Conservation (phyloP, 2,888 invertebrate species). For the Eristalis tenax region DNA sequence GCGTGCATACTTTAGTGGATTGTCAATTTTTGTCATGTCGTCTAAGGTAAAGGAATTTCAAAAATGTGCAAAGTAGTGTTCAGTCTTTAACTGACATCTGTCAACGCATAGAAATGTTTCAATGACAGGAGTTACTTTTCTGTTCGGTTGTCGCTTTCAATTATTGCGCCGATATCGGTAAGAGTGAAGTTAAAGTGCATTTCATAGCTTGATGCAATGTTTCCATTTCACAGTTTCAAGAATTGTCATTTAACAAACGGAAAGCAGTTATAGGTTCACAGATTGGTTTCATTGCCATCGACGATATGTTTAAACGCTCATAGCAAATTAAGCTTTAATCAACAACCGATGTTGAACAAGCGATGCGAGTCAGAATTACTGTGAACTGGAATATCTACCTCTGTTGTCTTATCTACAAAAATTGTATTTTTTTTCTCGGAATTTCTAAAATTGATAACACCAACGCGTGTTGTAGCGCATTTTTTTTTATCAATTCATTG, state of each 20-base stretch:
- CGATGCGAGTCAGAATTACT: neutral
- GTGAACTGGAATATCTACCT: neutral
- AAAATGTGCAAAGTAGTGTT: neutral
- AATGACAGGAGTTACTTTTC: too few species aligned
- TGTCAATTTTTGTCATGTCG: neutral
- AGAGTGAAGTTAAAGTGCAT: too few species aligned
- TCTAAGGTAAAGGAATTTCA: neutral
- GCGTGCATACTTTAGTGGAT: neutral
- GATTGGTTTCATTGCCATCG: neutral
- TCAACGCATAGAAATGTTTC: neutral
- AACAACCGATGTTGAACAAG: neutral
- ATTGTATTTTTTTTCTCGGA: neutral
- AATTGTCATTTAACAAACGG: too few species aligned
- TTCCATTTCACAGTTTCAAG: neutral
- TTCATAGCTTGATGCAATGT: too few species aligned
- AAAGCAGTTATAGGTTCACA: neutral
- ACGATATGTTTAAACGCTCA: neutral
- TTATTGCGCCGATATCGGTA: too few species aligned
- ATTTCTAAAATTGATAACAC: conserved; percentile 1
- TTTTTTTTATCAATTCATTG: neutral
- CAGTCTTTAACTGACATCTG: neutral
- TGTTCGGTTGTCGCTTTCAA: too few species aligned
- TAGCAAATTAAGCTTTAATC: neutral
- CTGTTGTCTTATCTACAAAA: conserved; percentile 13
- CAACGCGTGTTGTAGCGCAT: neutral